phyloP scores from a whole-genome alignment of 2,888 invertebrate genomes.

The Folsomia manolachei region DNA sequence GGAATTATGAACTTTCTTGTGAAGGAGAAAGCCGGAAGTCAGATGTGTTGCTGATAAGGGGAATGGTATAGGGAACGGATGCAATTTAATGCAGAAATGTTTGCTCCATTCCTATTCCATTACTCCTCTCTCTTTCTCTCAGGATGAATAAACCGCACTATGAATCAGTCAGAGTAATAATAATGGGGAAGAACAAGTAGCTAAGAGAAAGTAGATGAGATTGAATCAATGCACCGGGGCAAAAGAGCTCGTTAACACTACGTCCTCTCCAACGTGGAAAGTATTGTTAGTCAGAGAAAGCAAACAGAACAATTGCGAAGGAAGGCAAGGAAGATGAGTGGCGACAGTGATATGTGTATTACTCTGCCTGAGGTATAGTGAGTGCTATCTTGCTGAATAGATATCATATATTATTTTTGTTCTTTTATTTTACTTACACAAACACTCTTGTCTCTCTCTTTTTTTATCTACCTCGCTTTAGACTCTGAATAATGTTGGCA shows the following conservation, averaged over 20 bases:
- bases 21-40: too few relatives aligned
- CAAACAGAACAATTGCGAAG: neutral
- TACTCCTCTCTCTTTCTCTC: neutral
- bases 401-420: neutral
- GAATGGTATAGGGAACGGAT: too few relatives aligned
- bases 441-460: too few relatives aligned
- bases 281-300: too few relatives aligned
- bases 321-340: neutral
- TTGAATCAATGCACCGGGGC: slow-evolving; percentile 18
- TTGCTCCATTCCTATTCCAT: neutral
- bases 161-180: neutral
- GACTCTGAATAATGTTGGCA: neutral
- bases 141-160: too few relatives aligned
- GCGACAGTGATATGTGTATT: neutral
- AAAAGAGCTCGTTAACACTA: slow-evolving; percentile 13
- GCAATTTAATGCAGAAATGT: neutral
- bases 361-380: neutral
- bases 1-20: too few relatives aligned
- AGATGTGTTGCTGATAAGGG: too few relatives aligned
- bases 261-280: too few relatives aligned
- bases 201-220: slow-evolving; percentile 4
- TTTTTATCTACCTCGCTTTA: too few relatives aligned
- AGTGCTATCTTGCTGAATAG: too few relatives aligned
- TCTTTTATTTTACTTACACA: too few relatives aligned
- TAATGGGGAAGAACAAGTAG: slow-evolving; percentile 1